A percentile compares a stretch with the other conserved stretches of the same genome.
Conservation (phyloP, 2,888 invertebrate genomes). For the Hetaerina titia region DNA sequence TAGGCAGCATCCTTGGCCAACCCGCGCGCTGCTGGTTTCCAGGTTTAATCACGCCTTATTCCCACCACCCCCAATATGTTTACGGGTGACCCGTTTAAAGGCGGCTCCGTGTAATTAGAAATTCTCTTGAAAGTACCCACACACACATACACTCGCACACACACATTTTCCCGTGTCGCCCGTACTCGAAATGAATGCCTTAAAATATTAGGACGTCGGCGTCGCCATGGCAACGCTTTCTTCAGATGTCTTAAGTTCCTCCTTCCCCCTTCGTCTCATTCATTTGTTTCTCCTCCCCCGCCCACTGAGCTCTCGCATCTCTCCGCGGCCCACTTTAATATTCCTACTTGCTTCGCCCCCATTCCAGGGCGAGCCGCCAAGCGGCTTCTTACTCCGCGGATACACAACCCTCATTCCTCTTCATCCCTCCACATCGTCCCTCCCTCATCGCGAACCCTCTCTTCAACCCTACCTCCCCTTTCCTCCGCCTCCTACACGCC, state of each 20-base stretch:
- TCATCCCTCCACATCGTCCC: not conserved
- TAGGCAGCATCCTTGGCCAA: no score
- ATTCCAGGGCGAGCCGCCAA: no score
- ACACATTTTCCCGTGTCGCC: not conserved
- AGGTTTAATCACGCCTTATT: no score
- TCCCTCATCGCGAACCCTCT: not conserved
- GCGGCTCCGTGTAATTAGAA: not conserved
- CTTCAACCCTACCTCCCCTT: not conserved
- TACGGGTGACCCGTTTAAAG: not conserved
- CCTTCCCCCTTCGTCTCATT: not conserved
- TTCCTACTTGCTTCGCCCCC: not conserved
- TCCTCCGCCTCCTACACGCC: not conserved
- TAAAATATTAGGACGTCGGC: not conserved
- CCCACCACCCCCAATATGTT: not conserved
- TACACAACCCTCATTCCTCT: not conserved
- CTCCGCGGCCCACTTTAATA: not conserved
- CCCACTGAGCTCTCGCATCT: not conserved
- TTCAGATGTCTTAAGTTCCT: not conserved
- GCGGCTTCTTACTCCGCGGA: not conserved
- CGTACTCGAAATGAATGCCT: not conserved
- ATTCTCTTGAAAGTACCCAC: not conserved
- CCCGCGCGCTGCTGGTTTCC: no score
- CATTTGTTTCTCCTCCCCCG: not conserved
- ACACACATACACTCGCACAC: not conserved
- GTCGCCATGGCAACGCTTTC: conserved; percentile 11